Evolutionary conservation across 1,140 invertebrate genomes (phyloP).

Genomic region (Zaprionus kolodkinae): DNA sequence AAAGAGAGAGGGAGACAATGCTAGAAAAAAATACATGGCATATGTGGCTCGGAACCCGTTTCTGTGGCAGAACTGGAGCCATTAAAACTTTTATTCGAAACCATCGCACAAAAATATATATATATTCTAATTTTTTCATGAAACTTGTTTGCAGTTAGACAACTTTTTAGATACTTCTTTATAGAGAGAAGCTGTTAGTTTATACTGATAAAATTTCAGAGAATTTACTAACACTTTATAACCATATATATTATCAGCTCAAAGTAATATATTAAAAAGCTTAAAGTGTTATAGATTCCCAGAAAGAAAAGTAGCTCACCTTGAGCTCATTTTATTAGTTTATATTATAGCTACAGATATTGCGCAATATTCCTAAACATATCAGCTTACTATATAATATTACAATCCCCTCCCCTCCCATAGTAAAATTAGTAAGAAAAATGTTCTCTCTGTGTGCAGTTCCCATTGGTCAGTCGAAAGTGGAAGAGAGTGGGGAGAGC

Average conservation of each 20-base stretch:
- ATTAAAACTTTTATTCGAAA: slow-evolving; percentile 4
- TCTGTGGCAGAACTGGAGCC: slow-evolving; percentile 2
- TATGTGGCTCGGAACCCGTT: background rate
- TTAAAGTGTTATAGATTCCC: no score
- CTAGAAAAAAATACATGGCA: background rate
- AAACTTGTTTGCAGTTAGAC: background rate
- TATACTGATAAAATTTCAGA: no score
- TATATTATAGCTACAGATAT: background rate
- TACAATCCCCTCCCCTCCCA: background rate
- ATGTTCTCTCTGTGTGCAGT: no score
- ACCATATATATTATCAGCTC: no score
- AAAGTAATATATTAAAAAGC: no score
- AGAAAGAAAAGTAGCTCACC: no score
- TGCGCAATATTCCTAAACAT: background rate
- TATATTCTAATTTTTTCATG: slow-evolving; percentile 1
- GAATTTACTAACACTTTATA: no score
- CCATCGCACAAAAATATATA: background rate
- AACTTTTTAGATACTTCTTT: background rate
- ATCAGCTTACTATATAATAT: background rate
- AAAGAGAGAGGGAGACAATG: background rate
- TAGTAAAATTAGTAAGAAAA: background rate
- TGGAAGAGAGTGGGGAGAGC: background rate
- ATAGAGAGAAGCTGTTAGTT: background rate
- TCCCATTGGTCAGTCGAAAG: slow-evolving; percentile 43
- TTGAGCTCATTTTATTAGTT: background rate